These are phyloP conservation scores for Cololabis saira DNA, from an alignment of 2,113 vertebrate genomes.

Conservation along the genomic window DNA sequence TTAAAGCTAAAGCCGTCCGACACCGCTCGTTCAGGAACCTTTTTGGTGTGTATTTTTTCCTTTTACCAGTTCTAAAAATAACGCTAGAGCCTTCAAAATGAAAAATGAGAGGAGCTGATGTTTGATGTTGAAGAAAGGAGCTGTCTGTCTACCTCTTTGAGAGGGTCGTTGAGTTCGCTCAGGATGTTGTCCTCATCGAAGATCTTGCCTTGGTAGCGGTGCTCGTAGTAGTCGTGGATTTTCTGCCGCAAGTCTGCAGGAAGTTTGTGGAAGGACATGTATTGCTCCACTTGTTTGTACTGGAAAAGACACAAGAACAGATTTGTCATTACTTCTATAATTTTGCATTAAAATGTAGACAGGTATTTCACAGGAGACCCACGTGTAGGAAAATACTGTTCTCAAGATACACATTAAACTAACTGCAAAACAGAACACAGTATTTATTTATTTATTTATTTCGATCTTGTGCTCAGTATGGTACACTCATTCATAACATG, in stretches of 20 bases:
- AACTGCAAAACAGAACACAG: slow-evolving; percentile 22
- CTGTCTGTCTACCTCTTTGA: slow-evolving; percentile 91
- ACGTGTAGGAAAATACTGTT: not conserved
- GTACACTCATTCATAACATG: too few relatives aligned
- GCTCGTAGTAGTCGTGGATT: slow-evolving; percentile 99
- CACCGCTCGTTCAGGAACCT: slow-evolving; percentile 33
- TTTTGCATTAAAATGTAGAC: not conserved
- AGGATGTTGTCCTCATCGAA: slow-evolving; percentile 99
- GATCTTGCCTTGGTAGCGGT: slow-evolving; percentile 99
- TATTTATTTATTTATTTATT: too few relatives aligned
- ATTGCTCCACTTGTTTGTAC: slow-evolving; percentile 99
- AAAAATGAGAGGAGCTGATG: slow-evolving; percentile 6
- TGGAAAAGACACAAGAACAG: slow-evolving; percentile 69
- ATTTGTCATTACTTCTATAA: not conserved
- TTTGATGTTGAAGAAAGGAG: not conserved
- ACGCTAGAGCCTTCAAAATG: slow-evolving; percentile 7
- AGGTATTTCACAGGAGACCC: not conserved
- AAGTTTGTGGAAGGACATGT: slow-evolving; percentile 99
- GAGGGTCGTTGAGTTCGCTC: slow-evolving; percentile 96
- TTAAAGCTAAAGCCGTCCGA: slow-evolving; percentile 28
- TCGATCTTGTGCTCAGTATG: too few relatives aligned
- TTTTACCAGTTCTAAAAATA: slow-evolving; percentile 52
- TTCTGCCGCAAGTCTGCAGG: slow-evolving; percentile 99
- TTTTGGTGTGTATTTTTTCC: slow-evolving; percentile 21
- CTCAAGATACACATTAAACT: not conserved